phyloP scores from a whole-genome alignment of 2,888 invertebrate species.

The Erebia ligea region DNA sequence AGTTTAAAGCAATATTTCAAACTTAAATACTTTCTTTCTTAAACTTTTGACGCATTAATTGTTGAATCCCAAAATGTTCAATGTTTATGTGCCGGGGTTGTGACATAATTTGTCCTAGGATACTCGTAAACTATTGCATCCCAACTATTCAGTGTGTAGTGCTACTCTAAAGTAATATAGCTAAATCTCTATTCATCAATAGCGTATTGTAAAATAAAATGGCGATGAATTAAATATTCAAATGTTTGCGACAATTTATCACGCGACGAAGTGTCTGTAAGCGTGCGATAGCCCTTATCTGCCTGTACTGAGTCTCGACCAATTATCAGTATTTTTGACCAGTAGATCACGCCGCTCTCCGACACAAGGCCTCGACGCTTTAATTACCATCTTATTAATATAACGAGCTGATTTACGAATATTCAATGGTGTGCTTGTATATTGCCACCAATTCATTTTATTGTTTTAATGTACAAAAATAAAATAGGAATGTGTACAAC shows the following conservation, averaged over 20 bases:
- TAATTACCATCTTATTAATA: not conserved
- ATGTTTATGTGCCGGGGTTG: no score
- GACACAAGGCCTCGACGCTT: not conserved
- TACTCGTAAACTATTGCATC: no score
- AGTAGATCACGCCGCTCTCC: not conserved
- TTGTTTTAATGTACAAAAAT: not conserved
- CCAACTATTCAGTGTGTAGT: no score
- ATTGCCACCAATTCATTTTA: not conserved
- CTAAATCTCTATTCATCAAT: no score
- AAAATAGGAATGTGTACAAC: not conserved
- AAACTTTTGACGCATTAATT: no score
- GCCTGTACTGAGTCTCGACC: not conserved
- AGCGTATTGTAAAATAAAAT: no score
- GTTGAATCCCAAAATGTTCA: no score
- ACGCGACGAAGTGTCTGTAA: not conserved
- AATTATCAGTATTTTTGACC: not conserved
- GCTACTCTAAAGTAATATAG: no score
- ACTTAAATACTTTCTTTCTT: no score
- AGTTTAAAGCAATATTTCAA: no score
- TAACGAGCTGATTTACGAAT: not conserved
- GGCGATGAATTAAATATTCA: not conserved
- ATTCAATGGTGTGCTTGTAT: not conserved
- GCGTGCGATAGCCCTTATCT: not conserved
- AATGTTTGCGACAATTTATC: not conserved
- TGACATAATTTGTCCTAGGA: no score